Conservation (phyloP, 2,888 invertebrate species). For the Eristalis tenax region DNA sequence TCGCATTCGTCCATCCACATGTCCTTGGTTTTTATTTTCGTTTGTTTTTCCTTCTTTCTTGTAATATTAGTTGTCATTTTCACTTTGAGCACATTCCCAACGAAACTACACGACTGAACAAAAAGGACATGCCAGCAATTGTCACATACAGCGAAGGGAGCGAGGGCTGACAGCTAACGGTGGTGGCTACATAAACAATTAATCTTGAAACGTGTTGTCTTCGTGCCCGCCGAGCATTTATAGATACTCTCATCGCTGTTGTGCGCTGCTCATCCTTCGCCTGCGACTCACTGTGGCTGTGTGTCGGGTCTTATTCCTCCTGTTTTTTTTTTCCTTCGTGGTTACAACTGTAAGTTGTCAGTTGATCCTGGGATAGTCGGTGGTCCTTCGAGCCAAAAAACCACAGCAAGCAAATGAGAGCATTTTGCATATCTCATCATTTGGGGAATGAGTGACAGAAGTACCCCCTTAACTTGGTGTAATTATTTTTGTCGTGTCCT, state of each 20-base stretch:
- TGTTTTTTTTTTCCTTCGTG: neutral
- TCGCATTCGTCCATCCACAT: no score
- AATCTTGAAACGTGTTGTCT: conserved; percentile 64
- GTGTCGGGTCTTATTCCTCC: neutral
- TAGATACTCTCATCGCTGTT: conserved; percentile 28
- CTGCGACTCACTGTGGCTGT: neutral
- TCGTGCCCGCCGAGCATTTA: conserved; percentile 36
- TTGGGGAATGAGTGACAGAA: conserved; percentile 17
- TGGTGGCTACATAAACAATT: conserved; percentile 54
- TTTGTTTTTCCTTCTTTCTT: neutral
- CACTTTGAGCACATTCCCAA: conserved; percentile 49
- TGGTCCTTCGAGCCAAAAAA: conserved; percentile 47
- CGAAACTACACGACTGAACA: conserved; percentile 32
- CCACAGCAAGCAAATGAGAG: conserved; percentile 37
- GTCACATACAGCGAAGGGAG: conserved; percentile 19
- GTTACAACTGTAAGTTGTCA: conserved; percentile 4
- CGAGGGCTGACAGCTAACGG: conserved; percentile 9
- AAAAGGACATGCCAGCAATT: conserved; percentile 30
- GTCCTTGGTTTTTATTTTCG: neutral
- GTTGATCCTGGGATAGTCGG: neutral
- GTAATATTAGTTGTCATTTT: conserved; percentile 37
- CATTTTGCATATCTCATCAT: conserved; percentile 59
- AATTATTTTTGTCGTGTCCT: conserved; percentile 63
- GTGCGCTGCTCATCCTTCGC: neutral
- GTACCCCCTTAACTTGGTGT: conserved; percentile 52